These are phyloP conservation scores for Ammospiza maritima DNA, from an alignment of 2,797 vertebrate species.

Conservation along the genomic window DNA sequence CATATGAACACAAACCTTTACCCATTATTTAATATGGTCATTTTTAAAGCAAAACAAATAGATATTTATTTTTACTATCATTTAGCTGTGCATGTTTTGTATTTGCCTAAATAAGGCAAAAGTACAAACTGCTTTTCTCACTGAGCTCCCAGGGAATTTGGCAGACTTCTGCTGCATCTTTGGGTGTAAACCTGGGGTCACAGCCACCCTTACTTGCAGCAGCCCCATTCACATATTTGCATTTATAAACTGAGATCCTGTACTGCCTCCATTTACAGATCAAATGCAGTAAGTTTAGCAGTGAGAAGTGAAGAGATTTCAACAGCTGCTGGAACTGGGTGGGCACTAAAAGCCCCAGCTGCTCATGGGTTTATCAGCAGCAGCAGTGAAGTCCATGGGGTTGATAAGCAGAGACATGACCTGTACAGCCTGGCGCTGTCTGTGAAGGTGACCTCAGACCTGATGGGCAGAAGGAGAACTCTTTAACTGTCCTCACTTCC, in stretches of 20 bases:
- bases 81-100: background rate
- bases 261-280: background rate
- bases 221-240: background rate
- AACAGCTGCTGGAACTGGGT: background rate
- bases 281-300: background rate
- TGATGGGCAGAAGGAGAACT: background rate
- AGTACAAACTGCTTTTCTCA: background rate
- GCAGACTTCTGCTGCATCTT: background rate
- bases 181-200: background rate
- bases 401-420: background rate
- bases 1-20: background rate
- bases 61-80: background rate
- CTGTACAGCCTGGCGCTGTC: background rate
- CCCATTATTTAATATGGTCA: background rate
- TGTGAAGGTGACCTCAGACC: background rate
- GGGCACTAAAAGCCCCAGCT: background rate
- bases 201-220: background rate
- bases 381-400: background rate
- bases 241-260: background rate
- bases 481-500: background rate
- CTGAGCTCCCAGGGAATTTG: background rate
- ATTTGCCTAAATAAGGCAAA: background rate
- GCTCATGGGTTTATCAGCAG: rapidly evolving
- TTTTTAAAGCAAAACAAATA: background rate
- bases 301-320: background rate